Evolutionary conservation across 2,113 vertebrate genomes (phyloP), one percentile per base, ranked within the genome.

Genomic region (Festucalex cinctus): DNA sequence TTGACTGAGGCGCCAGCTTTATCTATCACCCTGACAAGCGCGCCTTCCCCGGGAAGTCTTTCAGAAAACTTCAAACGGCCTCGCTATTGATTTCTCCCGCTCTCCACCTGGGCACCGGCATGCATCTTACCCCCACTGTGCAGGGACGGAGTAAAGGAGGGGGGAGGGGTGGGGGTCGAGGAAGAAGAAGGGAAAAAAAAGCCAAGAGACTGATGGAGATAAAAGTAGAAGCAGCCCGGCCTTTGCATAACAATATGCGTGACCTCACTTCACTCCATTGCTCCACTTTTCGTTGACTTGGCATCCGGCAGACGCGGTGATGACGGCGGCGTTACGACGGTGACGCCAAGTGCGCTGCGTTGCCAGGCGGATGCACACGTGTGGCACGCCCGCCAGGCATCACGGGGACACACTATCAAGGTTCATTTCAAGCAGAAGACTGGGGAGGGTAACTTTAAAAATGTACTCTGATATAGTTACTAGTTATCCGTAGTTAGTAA

Each of bases 1-100:
- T n/a, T 72, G 86, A 88, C 84, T 82, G 86, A 88, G 80, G 83
- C 77, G 69, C 76, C 51, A 83, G 89, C 88, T 90, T 90, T 92
- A 93, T 93, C 92, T 92, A 93, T 93, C 91, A 92, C 87, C 83
- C 90, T 91, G 92, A 92, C 91, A 92, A 91, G 88, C 91, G 88
- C 88, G 85, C 91, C 91, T 92, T 91, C 91, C 86, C 88, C 88
- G 89, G 90, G 92, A 93, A 93, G 91, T 92, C 90, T 93, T 91
- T 92, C 90, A 91, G 90, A 92, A 92, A 93, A 92, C 91, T 92
- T 93, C 91, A 92, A 92, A 93, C 89, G 90, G 88, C 87, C 81
- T 85, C 63, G 81, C 89, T 92, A 93, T 93, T 91, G 92, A 93
- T 93, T 91, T 87, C 86, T 82, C 83, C 83, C 79, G 86, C 83